Percentiles rank a stretch among this genome's conserved stretches.
Evolutionary conservation across 1,140 invertebrate species (phyloP).

Genomic region (Ooceraea biroi): DNA sequence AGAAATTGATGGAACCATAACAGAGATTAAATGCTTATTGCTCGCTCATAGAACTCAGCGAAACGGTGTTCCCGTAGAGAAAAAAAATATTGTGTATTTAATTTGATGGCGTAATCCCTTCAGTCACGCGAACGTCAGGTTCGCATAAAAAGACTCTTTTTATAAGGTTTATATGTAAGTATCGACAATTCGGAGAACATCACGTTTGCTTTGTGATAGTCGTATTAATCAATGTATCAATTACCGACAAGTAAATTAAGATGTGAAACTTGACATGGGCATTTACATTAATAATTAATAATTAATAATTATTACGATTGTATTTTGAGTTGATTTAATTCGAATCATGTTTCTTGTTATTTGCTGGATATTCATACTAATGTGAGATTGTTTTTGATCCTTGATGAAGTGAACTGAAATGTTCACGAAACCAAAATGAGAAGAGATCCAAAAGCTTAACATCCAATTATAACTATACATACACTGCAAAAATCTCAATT

Average conservation of each 20-base stretch:
- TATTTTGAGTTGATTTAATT: neutral
- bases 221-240: neutral
- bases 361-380: too few relatives aligned
- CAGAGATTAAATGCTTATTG: neutral
- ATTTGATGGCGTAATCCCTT: neutral
- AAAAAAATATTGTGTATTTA: slow-evolving; percentile 1
- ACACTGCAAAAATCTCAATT: neutral
- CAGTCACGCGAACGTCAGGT: neutral
- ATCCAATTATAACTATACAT: neutral
- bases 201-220: neutral
- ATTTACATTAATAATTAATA: neutral
- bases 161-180: neutral
- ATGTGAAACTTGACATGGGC: neutral
- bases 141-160: neutral
- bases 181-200: neutral
- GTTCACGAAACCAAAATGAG: too few relatives aligned
- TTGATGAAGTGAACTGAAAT: too few relatives aligned
- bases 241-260: neutral
- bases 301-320: too few relatives aligned
- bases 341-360: too few relatives aligned
- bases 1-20: slow-evolving; percentile 6
- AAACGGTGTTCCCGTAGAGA: neutral
- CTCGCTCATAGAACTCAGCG: neutral
- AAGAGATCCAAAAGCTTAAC: neutral
- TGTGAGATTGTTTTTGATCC: too few relatives aligned